These are phyloP conservation scores for Philhelius pedissequus DNA, from an alignment of 2,888 invertebrate genomes.

Conservation along the genomic window DNA sequence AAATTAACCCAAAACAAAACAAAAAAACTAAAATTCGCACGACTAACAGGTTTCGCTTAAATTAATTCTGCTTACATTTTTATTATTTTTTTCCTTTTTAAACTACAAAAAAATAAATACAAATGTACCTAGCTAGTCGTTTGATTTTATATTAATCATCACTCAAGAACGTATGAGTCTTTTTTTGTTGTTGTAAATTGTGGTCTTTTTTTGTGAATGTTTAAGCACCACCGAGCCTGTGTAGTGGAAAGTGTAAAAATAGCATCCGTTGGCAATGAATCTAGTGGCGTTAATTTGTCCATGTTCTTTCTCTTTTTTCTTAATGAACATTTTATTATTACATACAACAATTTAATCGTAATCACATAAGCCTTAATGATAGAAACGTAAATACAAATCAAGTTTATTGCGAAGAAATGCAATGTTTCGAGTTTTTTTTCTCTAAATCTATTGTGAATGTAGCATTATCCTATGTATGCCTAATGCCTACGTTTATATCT, in stretches of 20 bases:
- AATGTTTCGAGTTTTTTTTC: background rate
- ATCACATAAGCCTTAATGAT: conserved; percentile 16
- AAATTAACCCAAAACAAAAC: background rate
- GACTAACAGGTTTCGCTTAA: conserved; percentile 34
- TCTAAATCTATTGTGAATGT: background rate
- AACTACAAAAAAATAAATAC: background rate
- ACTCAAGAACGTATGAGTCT: conserved; percentile 16
- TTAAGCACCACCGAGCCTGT: background rate
- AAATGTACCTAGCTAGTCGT: background rate
- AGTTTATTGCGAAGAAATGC: conserved; percentile 3
- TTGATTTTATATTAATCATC: conserved; percentile 41
- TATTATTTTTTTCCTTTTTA: background rate
- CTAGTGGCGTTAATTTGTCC: conserved; percentile 47
- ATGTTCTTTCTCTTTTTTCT: conserved; percentile 6
- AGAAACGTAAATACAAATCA: background rate
- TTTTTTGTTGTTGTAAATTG: background rate
- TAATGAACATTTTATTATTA: conserved; percentile 21
- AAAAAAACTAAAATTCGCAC: conserved; percentile 14
- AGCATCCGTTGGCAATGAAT: conserved; percentile 31
- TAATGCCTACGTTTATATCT: background rate
- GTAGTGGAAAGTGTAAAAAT: conserved; percentile 37
- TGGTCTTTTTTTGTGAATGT: background rate
- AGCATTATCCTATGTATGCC: too few relatives aligned
- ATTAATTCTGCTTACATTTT: conserved; percentile 1
- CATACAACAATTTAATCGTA: background rate